A percentile compares a stretch with the other conserved stretches of the same genome.
phyloP scores from a whole-genome alignment of 2,113 vertebrate genomes.

The Pseudolaguvia tuberculata region DNA sequence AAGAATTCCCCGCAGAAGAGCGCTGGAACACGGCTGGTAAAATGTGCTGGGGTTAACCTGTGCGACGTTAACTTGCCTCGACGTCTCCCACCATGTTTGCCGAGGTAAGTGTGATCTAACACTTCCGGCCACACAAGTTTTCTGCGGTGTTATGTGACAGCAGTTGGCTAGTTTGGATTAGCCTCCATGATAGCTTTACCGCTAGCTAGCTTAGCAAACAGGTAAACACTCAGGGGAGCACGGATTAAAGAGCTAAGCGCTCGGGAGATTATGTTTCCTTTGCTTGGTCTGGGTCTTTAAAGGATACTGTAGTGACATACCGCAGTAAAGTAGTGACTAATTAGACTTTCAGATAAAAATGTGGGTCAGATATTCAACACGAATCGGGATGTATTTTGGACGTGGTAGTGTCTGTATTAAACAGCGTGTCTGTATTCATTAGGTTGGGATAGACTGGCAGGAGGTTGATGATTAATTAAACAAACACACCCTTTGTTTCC shows the following conservation, averaged over 20 bases:
- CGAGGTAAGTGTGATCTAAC: conserved; percentile 64
- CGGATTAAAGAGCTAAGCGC: conserved; percentile 57
- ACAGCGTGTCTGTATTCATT: background rate
- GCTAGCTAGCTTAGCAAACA: conserved; percentile 53
- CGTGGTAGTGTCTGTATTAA: background rate
- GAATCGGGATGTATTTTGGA: background rate
- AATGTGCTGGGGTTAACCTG: conserved; percentile 69
- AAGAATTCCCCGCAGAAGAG: conserved; percentile 13
- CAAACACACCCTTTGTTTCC: conserved; percentile 19
- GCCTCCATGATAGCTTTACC: conserved; percentile 37
- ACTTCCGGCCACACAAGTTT: conserved; percentile 19
- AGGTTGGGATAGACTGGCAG: background rate
- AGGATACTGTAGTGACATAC: conserved; percentile 18
- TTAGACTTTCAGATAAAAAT: background rate
- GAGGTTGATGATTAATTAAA: conserved; percentile 25
- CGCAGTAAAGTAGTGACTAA: conserved; percentile 4
- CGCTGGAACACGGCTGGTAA: conserved; percentile 45
- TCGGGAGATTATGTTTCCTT: background rate
- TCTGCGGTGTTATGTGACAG: conserved; percentile 34
- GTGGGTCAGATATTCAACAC: background rate
- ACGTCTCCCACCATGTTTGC: conserved; percentile 70
- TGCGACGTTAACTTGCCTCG: conserved; percentile 53
- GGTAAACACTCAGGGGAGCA: conserved; percentile 61
- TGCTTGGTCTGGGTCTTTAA: background rate
- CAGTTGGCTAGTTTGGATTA: conserved; percentile 37